Conservation (phyloP, 2,888 invertebrate genomes). For the Thalpophila matura region DNA sequence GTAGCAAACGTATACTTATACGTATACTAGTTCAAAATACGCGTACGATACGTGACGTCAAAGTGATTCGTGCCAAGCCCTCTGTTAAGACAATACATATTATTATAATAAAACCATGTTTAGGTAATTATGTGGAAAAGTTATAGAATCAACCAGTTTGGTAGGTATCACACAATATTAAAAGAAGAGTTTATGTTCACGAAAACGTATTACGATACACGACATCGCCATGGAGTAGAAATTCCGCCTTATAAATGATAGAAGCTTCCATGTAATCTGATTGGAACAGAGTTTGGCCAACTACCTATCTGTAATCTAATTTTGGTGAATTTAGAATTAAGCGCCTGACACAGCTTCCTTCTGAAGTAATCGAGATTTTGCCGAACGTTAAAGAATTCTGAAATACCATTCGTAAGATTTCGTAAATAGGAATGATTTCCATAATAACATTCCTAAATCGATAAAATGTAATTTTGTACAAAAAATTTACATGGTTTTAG, state of each 20-base stretch:
- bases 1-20: too few relatives aligned
- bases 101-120: not conserved
- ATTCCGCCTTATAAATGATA: constrained; percentile 62
- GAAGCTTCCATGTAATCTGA: constrained; percentile 57
- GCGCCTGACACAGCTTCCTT: constrained; percentile 9
- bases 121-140: not conserved
- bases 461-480: too few relatives aligned
- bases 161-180: not conserved
- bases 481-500: too few relatives aligned
- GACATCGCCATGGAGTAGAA: constrained; percentile 9
- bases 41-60: too few relatives aligned
- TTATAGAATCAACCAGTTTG: constrained; percentile 6
- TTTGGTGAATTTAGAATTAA: constrained; percentile 36
- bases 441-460: constrained; percentile 1
- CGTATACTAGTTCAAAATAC: too few relatives aligned
- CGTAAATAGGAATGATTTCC: not conserved
- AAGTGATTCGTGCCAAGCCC: too few relatives aligned
- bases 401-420: not conserved
- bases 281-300: constrained; percentile 52
- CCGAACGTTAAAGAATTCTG: not conserved
- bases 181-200: constrained; percentile 1
- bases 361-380: constrained; percentile 3
- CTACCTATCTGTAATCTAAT: constrained; percentile 55
- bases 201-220: constrained; percentile 23
- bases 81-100: too few relatives aligned